Evolutionary conservation across 2,113 vertebrate species (phyloP).

Genomic region (Chascanopsetta lugubris): DNA sequence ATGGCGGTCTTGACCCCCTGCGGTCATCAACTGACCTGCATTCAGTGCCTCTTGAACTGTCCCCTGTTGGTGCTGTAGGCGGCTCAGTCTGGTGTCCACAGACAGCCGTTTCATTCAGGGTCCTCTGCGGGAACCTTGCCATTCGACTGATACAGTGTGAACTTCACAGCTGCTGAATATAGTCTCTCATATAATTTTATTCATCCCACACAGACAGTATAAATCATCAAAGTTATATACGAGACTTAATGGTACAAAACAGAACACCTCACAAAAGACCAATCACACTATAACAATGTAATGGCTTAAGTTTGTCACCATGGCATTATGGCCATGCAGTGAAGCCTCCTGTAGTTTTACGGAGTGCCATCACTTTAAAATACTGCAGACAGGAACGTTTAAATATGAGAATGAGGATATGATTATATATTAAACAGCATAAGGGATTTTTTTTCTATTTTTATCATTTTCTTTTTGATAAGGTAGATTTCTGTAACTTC

Average conservation of each 20-base stretch:
- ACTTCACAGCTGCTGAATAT: not conserved
- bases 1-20: too few relatives aligned
- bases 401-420: not conserved
- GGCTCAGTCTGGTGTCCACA: not conserved
- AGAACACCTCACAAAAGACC: not conserved
- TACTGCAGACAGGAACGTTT: not conserved
- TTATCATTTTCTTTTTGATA: not conserved
- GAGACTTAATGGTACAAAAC: not conserved
- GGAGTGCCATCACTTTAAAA: not conserved
- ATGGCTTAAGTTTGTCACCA: not conserved
- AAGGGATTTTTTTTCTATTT: not conserved
- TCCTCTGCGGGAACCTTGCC: not conserved
- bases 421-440: not conserved
- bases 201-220: not conserved
- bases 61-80: not conserved
- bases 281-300: not conserved
- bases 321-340: not conserved
- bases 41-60: not conserved
- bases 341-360: not conserved
- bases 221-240: not conserved
- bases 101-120: not conserved
- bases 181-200: not conserved
- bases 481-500: not conserved
- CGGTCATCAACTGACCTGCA: not conserved
- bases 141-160: not conserved